Evolutionary conservation across 2,797 vertebrate species (phyloP).

Genomic region (Myoxocephalus aenaeus): DNA sequence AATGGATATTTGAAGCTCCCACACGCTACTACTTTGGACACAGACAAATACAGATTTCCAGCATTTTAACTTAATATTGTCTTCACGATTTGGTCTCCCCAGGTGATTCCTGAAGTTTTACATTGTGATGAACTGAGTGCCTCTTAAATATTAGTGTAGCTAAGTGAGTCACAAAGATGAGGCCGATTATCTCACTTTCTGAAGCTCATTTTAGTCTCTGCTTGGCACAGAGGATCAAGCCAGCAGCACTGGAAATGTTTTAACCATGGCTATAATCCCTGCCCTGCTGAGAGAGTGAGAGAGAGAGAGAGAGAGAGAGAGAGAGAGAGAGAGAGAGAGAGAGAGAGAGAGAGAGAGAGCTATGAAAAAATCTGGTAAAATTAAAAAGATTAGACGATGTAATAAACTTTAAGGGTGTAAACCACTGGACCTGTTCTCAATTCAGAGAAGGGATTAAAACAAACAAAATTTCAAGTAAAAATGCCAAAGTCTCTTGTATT

Average conservation of each 20-base stretch:
- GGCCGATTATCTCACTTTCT: constrained; percentile 74
- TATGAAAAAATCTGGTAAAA: too few relatives aligned
- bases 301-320: too few relatives aligned
- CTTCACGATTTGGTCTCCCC: constrained; percentile 9
- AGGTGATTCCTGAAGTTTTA: constrained; percentile 19
- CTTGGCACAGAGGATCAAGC: constrained; percentile 66
- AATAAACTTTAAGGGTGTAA: too few relatives aligned
- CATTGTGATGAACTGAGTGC: constrained; percentile 27
- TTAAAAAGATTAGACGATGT: too few relatives aligned
- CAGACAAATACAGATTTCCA: background rate
- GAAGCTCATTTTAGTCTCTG: constrained; percentile 64
- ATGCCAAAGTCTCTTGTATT: background rate
- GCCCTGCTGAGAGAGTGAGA: constrained; percentile 49
- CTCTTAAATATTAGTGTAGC: constrained; percentile 29
- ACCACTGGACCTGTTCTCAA: background rate
- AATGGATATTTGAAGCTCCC: constrained; percentile 45
- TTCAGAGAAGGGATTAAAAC: background rate
- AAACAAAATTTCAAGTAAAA: background rate
- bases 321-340: too few relatives aligned
- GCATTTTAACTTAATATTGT: constrained; percentile 15
- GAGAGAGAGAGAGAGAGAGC: too few relatives aligned
- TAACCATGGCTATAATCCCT: constrained; percentile 72
- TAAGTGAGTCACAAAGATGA: constrained; percentile 74
- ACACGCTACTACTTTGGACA: constrained; percentile 13
- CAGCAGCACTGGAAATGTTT: constrained; percentile 67